Evolutionary conservation across 2,797 vertebrate species (phyloP).

Genomic region (Malurus splendens): DNA sequence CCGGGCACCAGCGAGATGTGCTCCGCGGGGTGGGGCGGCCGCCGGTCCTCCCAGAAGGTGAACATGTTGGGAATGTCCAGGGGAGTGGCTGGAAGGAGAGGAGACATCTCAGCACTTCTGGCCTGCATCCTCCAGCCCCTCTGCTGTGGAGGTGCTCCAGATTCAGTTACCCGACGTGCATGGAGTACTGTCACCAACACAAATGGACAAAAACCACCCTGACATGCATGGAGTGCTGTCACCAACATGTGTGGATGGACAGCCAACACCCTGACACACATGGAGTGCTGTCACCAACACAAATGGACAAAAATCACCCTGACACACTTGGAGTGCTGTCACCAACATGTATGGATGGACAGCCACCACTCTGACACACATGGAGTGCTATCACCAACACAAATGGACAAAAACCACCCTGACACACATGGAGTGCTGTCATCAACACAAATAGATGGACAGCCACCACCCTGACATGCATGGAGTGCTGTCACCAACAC

Average conservation of each 20-base stretch:
- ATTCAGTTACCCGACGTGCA: accelerated
- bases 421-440: too few species aligned
- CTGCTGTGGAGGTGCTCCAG: neutral
- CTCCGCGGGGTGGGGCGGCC: slow-evolving; percentile 65
- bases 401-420: too few species aligned
- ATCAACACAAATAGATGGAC: too few species aligned
- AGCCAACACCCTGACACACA: neutral
- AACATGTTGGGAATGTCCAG: slow-evolving; percentile 78
- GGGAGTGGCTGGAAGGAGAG: slow-evolving; percentile 61
- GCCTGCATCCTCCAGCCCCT: neutral
- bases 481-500: too few species aligned
- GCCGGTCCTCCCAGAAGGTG: slow-evolving; percentile 82
- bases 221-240: neutral
- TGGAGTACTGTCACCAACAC: neutral
- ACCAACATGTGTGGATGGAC: neutral
- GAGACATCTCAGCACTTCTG: neutral
- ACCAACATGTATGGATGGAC: too few species aligned
- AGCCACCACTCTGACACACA: too few species aligned
- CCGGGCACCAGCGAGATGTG: slow-evolving; percentile 70
- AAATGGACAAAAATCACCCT: too few species aligned
- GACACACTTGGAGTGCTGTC: too few species aligned
- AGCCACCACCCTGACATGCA: too few species aligned
- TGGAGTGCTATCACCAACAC: too few species aligned
- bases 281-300: too few species aligned
- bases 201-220: neutral